Evolutionary conservation across 2,797 vertebrate species (phyloP), one percentile per base, ranked within the genome.

Genomic region (Hypotaenidia philippensis): DNA sequence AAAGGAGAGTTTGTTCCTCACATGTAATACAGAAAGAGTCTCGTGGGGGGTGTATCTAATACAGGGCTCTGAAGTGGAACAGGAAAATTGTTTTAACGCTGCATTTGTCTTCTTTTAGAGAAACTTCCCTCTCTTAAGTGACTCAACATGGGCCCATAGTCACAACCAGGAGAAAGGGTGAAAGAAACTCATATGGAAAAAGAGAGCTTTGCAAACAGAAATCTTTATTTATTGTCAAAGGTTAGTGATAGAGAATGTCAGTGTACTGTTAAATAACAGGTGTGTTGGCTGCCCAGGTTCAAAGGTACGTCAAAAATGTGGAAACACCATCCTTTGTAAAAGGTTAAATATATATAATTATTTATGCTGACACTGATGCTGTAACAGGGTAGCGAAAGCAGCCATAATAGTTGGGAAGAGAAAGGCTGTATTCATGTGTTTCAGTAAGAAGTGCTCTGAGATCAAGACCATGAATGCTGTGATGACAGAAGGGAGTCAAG

Each of bases 331-430:
- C n/a, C 34, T 89, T 66, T 57, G 55, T 50, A 45, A 74, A 72
- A 91, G 74, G 70, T 89, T 94, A 96, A 91, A 78, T 91, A 84
- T 31, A 79, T 64, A 10, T 76, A 79, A 84, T 94, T 78, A 82
- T 74, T 95, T 93, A 74, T 66, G 47, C 26, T 86, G 83, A 77
- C 77, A 70, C 40, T 88, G 83, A 47, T 81, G 77, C 38, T 75
- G 45, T 87, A 78, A 77, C 44, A 66, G 64, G 78, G 60, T 50
- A 81, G 85, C 63, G 70, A 79, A 72, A 85, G 70, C 78, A 89
- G 79, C 85, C 5, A 3, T 26, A 87, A 40, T 36, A 49, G 47
- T 26, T 49, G 52, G 78, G 91, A 76, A 93, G 74, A 72, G 59
- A 91, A 80, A 44, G 47, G 69, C 61, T 88, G 61, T 78, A 64